A percentile compares a stretch with the other conserved stretches of the same genome.
Evolutionary conservation across 2,888 invertebrate genomes (phyloP).

Genomic region (Seira sanloemensis): DNA sequence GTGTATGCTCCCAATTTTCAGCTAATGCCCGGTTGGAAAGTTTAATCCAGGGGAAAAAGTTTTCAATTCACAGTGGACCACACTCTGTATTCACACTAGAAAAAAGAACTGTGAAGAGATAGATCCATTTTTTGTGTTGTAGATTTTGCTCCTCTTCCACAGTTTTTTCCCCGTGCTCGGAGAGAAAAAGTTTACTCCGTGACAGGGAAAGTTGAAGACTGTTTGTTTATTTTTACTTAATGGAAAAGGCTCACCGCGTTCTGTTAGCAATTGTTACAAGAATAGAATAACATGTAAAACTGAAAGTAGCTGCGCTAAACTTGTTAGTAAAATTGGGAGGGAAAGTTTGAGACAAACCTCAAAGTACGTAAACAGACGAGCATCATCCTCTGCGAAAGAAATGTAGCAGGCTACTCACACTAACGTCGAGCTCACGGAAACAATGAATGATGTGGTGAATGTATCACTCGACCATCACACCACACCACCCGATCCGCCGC

Average conservation of each 20-base stretch:
- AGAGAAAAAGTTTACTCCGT: slow-evolving; percentile 20
- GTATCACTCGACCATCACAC: not conserved
- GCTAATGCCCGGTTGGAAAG: slow-evolving; percentile 55
- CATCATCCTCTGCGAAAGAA: not conserved
- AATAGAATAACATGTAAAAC: slow-evolving; percentile 5
- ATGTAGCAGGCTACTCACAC: not conserved
- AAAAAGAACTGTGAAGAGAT: not conserved
- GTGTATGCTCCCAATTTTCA: slow-evolving; percentile 30
- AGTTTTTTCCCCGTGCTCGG: slow-evolving; percentile 26
- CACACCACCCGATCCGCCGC: not conserved
- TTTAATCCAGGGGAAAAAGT: slow-evolving; percentile 57
- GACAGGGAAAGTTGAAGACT: slow-evolving; percentile 37
- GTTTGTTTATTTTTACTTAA: slow-evolving; percentile 62
- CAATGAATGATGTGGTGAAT: slow-evolving; percentile 1
- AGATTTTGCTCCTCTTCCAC: slow-evolving; percentile 18
- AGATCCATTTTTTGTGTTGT: slow-evolving; percentile 15
- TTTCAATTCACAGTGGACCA: slow-evolving; percentile 55
- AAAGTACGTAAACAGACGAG: not conserved
- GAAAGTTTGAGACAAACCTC: not conserved
- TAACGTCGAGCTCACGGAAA: too few species aligned
- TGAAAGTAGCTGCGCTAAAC: slow-evolving; percentile 41
- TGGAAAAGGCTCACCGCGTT: slow-evolving; percentile 32
- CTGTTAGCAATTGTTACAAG: slow-evolving; percentile 16
- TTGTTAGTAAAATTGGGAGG: slow-evolving; percentile 52
- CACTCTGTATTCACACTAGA: slow-evolving; percentile 49